phyloP scores from a whole-genome alignment of 2,797 vertebrate species.

The Lacerta bilineata region DNA sequence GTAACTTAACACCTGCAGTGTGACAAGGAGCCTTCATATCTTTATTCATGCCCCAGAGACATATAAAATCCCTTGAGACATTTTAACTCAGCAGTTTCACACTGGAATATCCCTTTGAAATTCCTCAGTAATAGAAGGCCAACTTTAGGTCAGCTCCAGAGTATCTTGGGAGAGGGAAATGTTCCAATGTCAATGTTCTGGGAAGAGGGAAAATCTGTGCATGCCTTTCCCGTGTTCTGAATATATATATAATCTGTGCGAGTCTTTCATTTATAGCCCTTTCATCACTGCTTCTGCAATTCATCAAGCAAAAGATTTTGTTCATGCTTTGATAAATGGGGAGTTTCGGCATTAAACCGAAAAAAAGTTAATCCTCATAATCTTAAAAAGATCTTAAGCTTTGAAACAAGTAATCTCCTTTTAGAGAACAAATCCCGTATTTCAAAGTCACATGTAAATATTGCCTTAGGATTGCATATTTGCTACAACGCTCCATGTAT shows the following conservation, averaged over 20 bases:
- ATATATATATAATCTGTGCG: not conserved
- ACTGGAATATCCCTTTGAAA: slow-evolving; percentile 2
- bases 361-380: slow-evolving; percentile 28
- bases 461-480: not conserved
- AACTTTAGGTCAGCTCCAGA: not conserved
- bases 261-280: not conserved
- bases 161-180: not conserved
- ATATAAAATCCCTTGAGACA: not conserved
- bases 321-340: slow-evolving; percentile 28
- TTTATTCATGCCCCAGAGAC: not conserved
- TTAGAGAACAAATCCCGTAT: slow-evolving; percentile 19
- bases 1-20: not conserved
- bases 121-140: not conserved
- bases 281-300: slow-evolving; percentile 14
- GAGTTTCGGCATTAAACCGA: slow-evolving; percentile 16
- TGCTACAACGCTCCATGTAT: slow-evolving; percentile 1
- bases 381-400: slow-evolving; percentile 28
- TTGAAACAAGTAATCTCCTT: slow-evolving; percentile 28
- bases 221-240: not conserved
- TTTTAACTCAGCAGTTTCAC: not conserved
- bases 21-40: not conserved
- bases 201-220: not conserved
- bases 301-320: slow-evolving; percentile 12
- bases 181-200: not conserved
- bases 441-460: slow-evolving; percentile 39